phyloP scores from a whole-genome alignment of 92 coral and sea anemone genomes.

The Zoanthus sansibaricus region DNA sequence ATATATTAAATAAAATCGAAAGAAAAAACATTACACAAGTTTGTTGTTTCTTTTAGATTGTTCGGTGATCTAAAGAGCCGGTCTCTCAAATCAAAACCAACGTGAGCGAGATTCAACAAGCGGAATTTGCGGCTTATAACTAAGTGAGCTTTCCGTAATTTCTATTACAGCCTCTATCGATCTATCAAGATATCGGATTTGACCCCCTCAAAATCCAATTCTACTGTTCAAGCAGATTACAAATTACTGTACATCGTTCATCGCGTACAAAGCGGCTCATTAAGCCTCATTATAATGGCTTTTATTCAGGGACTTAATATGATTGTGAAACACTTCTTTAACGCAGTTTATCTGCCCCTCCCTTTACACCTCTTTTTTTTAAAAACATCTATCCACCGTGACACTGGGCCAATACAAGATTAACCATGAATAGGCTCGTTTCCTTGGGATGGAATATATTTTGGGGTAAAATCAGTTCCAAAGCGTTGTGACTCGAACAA shows the following conservation, averaged over 20 bases:
- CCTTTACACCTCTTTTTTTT: conserved; percentile 72
- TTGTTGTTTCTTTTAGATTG: conserved; percentile 14
- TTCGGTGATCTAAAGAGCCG: not conserved
- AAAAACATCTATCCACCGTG: conserved; percentile 47
- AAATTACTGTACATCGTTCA: conserved; percentile 91
- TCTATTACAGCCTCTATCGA: conserved; percentile 12
- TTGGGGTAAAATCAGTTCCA: conserved; percentile 17
- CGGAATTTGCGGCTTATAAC: conserved; percentile 7
- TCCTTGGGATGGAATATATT: conserved; percentile 25
- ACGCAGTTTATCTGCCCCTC: conserved; percentile 97
- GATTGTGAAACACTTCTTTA: conserved; percentile 97
- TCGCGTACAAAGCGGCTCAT: conserved; percentile 91
- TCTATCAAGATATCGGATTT: conserved; percentile 57
- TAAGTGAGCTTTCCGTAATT: not conserved
- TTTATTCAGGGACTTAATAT: conserved; percentile 97
- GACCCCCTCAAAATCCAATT: conserved; percentile 74
- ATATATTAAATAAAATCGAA: conserved; percentile 13
- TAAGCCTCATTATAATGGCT: conserved; percentile 88
- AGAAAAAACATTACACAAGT: conserved; percentile 1
- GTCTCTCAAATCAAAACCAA: not conserved
- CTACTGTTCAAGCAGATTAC: conserved; percentile 82
- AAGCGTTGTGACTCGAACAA: conserved; percentile 31
- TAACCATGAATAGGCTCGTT: conserved; percentile 22
- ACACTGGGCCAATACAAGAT: conserved; percentile 17
- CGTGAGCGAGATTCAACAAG: conserved; percentile 16